phyloP scores from a whole-genome alignment of 23 tunicate genomes.

The Botrylloides violaceus region DNA sequence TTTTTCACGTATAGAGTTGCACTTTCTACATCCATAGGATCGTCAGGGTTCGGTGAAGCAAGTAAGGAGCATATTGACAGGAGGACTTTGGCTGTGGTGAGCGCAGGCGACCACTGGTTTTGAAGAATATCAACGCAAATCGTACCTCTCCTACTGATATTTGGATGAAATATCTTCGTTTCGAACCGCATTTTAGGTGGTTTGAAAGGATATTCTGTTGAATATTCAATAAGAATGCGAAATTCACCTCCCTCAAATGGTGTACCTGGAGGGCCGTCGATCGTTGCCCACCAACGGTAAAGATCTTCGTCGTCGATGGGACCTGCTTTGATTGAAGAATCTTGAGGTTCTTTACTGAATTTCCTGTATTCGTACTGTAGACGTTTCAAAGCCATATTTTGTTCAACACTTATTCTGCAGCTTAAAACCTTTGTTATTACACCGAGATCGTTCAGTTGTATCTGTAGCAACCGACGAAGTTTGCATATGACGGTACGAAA shows the following conservation, averaged over 20 bases:
- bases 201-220: constrained; percentile 44
- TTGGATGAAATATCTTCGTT: constrained; percentile 36
- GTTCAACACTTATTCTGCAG: too few species aligned
- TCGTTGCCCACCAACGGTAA: constrained; percentile 22
- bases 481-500: too few species aligned
- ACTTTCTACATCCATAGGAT: constrained; percentile 15
- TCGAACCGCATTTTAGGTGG: constrained; percentile 31
- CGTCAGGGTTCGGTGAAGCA: constrained; percentile 34
- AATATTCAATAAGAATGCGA: constrained; percentile 4
- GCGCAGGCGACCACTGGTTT: constrained; percentile 42
- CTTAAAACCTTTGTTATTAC: too few species aligned
- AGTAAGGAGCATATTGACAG: constrained; percentile 27
- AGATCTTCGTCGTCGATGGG: constrained; percentile 23
- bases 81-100: constrained; percentile 18
- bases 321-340: not conserved
- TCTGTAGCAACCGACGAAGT: too few species aligned
- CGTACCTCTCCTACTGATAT: constrained; percentile 19
- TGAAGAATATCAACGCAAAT: constrained; percentile 36
- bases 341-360: not conserved
- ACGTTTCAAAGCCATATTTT: not conserved
- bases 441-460: too few species aligned
- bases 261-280: constrained; percentile 24
- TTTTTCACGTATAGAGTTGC: constrained; percentile 18
- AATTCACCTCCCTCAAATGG: constrained; percentile 28
- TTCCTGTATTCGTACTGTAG: constrained; percentile 1